Evolutionary conservation across 92 coral and sea anemone species (phyloP), one percentile per base, ranked within the genome.

Genomic region (Epizoanthus stellaris): DNA sequence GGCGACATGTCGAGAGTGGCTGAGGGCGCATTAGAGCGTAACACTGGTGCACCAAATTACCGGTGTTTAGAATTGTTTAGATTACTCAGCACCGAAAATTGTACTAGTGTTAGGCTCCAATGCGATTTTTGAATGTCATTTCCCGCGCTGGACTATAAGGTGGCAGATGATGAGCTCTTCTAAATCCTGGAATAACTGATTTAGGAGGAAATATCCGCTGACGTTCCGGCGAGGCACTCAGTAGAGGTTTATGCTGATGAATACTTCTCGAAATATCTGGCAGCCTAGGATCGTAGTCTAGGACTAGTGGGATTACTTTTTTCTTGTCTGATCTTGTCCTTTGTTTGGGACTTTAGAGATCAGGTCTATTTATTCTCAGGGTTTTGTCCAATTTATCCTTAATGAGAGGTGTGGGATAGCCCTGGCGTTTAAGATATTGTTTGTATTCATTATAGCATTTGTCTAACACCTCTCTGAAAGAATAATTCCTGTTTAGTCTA

Each of bases 401-500:
- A 30, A 82, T 30, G 38, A 69, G 30, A 23, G 52, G 54, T 38
- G 36, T n/a, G 49, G 17, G 73, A 42, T 87, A 87, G 34, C 85
- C 74, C 45, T 87, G 85, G 40, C 19, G 15, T 13, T 34, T 70
- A n/a, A 87, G 67, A 52, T 81, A 87, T 38, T 43, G 17, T 59
- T 81, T 68, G 34, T 87, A 87, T 58, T 86, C 85, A 47, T 4
- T 39, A 47, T 19, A 47, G 12, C 80, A 19, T 49, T 40, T 25
- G 54, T 86, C 40, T 10, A 64, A 36, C 42, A 25, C 17, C 25
- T 86, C 85, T 16, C 14, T 36, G 9, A 70, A 30, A 2, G 76
- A 61, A 64, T 73, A 67, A 82, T 81, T 87, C 34, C 74, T 20
- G 34, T 87, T 82, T n/a, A 87, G 45, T 65, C 82, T 75, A 39